These are phyloP conservation scores for Ophion slaviceki DNA, from an alignment of 2,888 invertebrate species.

Conservation along the genomic window DNA sequence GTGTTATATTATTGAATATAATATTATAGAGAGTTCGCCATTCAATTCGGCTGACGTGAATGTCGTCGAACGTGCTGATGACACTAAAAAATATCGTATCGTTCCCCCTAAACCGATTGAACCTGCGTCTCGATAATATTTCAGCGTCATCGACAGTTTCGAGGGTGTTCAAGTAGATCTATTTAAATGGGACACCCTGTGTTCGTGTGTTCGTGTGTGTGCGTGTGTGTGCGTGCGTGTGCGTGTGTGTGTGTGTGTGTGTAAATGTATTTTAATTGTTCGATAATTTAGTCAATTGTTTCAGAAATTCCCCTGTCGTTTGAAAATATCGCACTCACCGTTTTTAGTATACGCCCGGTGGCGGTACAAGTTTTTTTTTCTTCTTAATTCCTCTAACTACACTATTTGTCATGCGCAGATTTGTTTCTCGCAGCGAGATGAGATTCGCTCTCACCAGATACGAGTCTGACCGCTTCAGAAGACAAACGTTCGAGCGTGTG, in stretches of 20 bases:
- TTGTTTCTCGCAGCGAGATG: not conserved
- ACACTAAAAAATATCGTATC: not conserved
- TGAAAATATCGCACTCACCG: not conserved
- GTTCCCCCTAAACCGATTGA: not conserved
- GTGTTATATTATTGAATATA: not conserved
- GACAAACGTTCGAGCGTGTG: not conserved
- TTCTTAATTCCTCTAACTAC: not conserved
- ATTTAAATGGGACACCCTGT: not conserved
- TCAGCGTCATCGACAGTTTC: not conserved
- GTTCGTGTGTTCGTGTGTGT: not conserved
- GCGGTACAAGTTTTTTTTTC: not conserved
- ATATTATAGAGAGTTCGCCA: not conserved
- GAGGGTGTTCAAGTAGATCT: not conserved
- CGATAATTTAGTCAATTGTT: not conserved
- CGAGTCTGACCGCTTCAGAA: not conserved
- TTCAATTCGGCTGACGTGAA: not conserved
- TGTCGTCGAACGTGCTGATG: not conserved
- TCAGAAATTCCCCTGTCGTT: not conserved
- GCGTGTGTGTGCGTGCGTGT: not conserved
- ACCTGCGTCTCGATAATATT: not conserved
- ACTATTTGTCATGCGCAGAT: not conserved
- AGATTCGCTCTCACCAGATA: not conserved
- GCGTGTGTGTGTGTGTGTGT: not conserved
- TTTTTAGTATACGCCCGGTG: not conserved
- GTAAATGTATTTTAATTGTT: slow-evolving; percentile 6